These are phyloP conservation scores for Fabriciana adippe DNA, from an alignment of 2,888 invertebrate species.

Conservation along the genomic window DNA sequence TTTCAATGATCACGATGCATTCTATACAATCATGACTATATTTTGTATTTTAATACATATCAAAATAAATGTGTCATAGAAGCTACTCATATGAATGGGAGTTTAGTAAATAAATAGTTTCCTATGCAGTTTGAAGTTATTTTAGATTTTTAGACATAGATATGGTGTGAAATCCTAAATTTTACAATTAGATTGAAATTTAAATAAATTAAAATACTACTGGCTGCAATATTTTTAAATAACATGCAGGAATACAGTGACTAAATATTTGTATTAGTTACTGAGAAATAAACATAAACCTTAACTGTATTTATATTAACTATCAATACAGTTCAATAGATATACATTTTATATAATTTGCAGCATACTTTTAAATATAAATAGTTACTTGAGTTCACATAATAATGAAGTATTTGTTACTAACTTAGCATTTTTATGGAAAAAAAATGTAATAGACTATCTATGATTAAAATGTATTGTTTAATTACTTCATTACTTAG, in stretches of 20 bases:
- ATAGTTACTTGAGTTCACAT: no score
- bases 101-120: conserved; percentile 35
- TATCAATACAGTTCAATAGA: no score
- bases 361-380: no score
- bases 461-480: no score
- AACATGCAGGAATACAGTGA: neutral
- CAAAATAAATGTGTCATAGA: conserved; percentile 37
- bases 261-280: neutral
- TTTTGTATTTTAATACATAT: conserved; percentile 49
- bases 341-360: no score
- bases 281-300: neutral
- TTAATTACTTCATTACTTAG: no score
- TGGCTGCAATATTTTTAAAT: neutral
- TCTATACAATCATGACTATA: conserved; percentile 32
- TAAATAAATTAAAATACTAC: neutral
- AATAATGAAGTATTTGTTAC: no score
- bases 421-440: no score
- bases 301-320: neutral
- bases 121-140: conserved; percentile 36
- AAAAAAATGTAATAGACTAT: no score
- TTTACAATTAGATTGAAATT: conserved; percentile 12
- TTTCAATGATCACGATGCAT: conserved; percentile 14
- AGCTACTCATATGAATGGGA: conserved; percentile 29
- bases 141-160: conserved; percentile 31
- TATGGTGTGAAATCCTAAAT: conserved; percentile 15